Base-by-base conservation (phyloP, 37 sponge, comb jelly and placozoan species). In the Bolinopsis microptera region DNA sequence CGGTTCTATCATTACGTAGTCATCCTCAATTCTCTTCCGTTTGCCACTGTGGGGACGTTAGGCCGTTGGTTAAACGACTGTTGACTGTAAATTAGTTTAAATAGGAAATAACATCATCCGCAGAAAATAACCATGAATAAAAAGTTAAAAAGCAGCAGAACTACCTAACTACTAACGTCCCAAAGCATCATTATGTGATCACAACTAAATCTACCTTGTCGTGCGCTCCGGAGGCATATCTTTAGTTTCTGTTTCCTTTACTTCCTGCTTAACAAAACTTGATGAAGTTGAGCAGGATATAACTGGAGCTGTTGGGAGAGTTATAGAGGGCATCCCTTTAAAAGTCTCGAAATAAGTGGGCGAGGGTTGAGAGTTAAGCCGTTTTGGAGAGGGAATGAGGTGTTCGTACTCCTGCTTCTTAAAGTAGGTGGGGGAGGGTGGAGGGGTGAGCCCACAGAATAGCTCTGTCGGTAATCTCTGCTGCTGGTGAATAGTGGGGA, bases 1-100 rank as follows among this genome's bases (percentile, higher is more conserved):
- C 22, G 82, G 82, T 35, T 80, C 82, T 80, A 80, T 80, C 37
- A 80, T 34, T 34, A 80, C 82, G 38, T 80, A 80, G 38, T 80
- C 82, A 22, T 80, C 82, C 37, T 80, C 82, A 34, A 80, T 80
- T 13, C 82, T 34, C 38, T 80, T 80, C 37, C 82, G 35, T 34
- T 80, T 80, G 1, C 82, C 82, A 35, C 82, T 70, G 74, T 24
- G 26, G 30, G 74, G 74, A n/a, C n/a, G n/a, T n/a, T n/a, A n/a
- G n/a, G n/a, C n/a, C n/a, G n/a, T n/a, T n/a, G n/a, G n/a, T n/a
- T n/a, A n/a, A n/a, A n/a, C n/a, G n/a, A n/a, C n/a, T n/a, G n/a
- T n/a, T n/a, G n/a, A n/a, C n/a, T n/a, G n/a, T n/a, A n/a, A n/a
- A n/a, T n/a, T n/a, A n/a, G n/a, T n/a, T n/a, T n/a, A n/a, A n/a